Conservation (phyloP, 2,113 vertebrate genomes). For the Phainopepla nitens region DNA sequence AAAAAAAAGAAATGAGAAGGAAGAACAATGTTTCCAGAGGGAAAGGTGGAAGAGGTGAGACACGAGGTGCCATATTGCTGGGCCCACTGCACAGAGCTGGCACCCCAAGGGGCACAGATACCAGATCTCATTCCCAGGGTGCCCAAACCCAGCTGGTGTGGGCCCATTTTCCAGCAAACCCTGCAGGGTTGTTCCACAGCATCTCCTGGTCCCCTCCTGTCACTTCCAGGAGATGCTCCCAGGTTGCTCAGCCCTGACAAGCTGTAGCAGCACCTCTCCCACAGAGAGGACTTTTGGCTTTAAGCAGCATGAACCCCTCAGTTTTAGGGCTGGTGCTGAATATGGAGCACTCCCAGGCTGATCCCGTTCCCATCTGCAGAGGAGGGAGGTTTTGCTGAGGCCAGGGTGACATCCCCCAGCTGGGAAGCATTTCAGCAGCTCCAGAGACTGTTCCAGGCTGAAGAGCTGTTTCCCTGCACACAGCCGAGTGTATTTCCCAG, state of each 20-base stretch:
- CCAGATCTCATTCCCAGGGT: not conserved
- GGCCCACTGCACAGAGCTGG: not conserved
- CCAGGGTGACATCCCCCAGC: conserved; percentile 16
- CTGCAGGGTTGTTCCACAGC: not conserved
- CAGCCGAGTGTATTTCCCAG: conserved; percentile 54
- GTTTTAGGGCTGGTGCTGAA: not conserved
- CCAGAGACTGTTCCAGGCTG: conserved; percentile 36
- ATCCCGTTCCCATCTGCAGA: not conserved
- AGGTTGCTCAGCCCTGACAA: not conserved
- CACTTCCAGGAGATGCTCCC: not conserved
- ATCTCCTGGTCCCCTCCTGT: not conserved
- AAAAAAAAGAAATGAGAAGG: not conserved
- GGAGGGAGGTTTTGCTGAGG: not conserved
- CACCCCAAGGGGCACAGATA: not conserved
- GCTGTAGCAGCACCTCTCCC: not conserved
- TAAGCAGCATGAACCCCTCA: accelerated
- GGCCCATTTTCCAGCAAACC: not conserved
- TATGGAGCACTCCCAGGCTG: not conserved
- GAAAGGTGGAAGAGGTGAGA: not conserved
- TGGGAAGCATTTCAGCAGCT: conserved; percentile 58
- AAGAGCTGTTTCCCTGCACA: conserved; percentile 63
- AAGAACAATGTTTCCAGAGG: not conserved
- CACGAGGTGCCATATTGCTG: too few species aligned
- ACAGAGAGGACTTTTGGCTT: not conserved
- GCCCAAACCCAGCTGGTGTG: not conserved